Conservation (phyloP, 92 coral and sea anemone species). For the Epizoanthus ramosus region DNA sequence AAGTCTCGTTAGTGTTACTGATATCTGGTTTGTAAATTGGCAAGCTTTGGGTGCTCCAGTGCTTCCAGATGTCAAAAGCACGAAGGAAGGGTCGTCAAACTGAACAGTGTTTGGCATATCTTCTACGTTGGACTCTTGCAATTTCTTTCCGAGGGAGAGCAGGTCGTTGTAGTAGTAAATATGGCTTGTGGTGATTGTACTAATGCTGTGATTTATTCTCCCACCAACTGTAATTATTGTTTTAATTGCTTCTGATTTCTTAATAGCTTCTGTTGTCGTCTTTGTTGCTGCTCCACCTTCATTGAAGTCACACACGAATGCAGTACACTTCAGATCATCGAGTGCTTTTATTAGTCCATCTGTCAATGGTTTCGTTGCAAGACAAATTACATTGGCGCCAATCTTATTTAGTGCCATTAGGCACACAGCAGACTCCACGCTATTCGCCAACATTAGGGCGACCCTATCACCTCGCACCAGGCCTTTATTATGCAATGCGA, state of each 20-base stretch:
- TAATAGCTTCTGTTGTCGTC: neutral
- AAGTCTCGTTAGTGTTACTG: slow-evolving; percentile 30
- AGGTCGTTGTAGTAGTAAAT: slow-evolving; percentile 1
- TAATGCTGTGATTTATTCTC: neutral
- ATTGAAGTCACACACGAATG: neutral
- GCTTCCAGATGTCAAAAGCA: slow-evolving; percentile 54
- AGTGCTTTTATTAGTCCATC: too few species aligned
- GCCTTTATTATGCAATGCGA: too few species aligned
- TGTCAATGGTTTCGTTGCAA: too few species aligned
- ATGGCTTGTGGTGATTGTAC: neutral
- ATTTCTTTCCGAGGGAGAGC: neutral
- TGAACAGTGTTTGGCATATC: neutral
- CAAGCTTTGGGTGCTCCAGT: slow-evolving; percentile 53
- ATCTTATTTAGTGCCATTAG: too few species aligned
- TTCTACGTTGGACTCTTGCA: neutral
- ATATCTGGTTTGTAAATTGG: slow-evolving; percentile 51
- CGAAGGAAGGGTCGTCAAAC: slow-evolving; percentile 5
- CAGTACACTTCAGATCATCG: too few species aligned
- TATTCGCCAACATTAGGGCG: too few species aligned
- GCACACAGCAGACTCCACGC: too few species aligned
- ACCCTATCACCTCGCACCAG: too few species aligned
- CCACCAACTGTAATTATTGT: slow-evolving; percentile 7
- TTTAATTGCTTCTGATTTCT: neutral
- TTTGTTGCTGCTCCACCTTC: neutral
- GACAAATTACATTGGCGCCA: too few species aligned